Conservation (phyloP, 2,797 vertebrate genomes). For the Erethizon dorsatum region DNA sequence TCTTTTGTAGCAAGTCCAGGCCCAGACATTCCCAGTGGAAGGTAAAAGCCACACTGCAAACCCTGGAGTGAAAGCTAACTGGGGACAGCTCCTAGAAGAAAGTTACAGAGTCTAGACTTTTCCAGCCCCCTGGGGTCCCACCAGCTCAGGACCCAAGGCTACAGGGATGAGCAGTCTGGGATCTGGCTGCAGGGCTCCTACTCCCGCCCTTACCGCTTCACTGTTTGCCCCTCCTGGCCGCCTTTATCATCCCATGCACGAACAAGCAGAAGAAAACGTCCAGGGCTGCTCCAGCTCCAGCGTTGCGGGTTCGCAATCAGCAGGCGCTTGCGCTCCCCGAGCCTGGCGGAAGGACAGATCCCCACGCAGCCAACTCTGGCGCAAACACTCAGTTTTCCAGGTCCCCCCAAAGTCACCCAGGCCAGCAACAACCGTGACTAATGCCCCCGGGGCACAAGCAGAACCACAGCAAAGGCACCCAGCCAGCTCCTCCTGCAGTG, state of each 20-base stretch:
- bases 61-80: background rate
- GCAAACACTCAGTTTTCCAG: background rate
- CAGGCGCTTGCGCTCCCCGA: background rate
- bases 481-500: no score
- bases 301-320: background rate
- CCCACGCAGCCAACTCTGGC: background rate
- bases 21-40: background rate
- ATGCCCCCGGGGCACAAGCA: no score
- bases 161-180: background rate
- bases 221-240: background rate
- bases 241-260: constrained; percentile 31
- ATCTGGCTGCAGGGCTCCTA: background rate
- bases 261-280: background rate
- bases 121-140: background rate
- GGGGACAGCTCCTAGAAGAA: background rate
- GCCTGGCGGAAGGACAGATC: background rate
- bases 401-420: background rate
- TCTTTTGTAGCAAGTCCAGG: constrained; percentile 43
- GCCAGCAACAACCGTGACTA: background rate
- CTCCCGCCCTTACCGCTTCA: background rate
- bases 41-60: background rate
- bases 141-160: background rate
- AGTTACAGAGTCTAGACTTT: background rate
- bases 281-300: background rate
- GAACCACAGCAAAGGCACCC: no score